phyloP scores from a whole-genome alignment of 2,888 invertebrate species.

The Tipula unca region DNA sequence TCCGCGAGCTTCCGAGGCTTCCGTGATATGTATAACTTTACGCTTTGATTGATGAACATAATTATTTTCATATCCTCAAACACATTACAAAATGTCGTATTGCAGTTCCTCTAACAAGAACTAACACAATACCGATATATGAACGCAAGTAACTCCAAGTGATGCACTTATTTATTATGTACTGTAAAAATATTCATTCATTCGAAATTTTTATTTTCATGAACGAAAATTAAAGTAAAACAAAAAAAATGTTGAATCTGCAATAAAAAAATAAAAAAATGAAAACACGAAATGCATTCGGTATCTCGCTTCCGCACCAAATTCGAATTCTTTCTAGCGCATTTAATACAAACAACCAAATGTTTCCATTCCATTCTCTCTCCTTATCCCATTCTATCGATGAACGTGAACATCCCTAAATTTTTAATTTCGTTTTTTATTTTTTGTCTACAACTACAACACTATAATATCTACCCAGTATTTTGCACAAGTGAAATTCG shows the following conservation, averaged over 20 bases:
- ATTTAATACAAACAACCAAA: neutral
- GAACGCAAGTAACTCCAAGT: too few species aligned
- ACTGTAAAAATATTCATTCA: constrained; percentile 8
- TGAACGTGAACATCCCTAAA: neutral
- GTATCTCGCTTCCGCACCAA: neutral
- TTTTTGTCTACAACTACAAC: too few species aligned
- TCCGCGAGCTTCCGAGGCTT: too few species aligned
- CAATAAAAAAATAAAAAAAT: neutral
- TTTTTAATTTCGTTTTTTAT: neutral
- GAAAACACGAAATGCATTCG: neutral
- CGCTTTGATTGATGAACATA: too few species aligned
- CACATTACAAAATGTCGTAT: too few species aligned
- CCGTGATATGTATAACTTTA: too few species aligned
- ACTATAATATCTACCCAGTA: neutral
- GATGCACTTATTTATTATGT: neutral
- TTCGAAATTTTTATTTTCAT: neutral
- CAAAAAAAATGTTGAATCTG: constrained; percentile 1
- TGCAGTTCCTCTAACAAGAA: too few species aligned
- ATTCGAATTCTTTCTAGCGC: neutral
- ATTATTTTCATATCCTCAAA: too few species aligned
- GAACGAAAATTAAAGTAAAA: neutral
- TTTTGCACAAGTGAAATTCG: neutral
- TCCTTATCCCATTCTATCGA: neutral
- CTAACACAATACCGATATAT: too few species aligned
- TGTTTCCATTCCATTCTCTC: neutral